Evolutionary conservation across 2,888 invertebrate species (phyloP), one percentile per base, ranked within the genome.

Genomic region (Trissoscelio sp.): DNA sequence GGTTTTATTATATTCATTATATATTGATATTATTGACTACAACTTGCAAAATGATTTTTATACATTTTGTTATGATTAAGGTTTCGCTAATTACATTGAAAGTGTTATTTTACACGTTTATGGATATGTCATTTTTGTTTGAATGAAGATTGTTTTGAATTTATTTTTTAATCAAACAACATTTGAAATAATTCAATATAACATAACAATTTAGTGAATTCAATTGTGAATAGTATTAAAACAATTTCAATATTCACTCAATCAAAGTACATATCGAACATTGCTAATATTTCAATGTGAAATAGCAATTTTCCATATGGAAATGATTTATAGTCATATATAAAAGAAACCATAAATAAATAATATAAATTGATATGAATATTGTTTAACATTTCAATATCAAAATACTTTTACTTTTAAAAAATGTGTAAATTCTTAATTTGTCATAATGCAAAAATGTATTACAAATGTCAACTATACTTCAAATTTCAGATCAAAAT

Each of bases 11-110:
- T 55, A 44, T 24, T 48, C 34, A 6, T 2, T 34, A 12, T 46
- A 72, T 53, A 20, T 72, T 12, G 44, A 20, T 62, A 46, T 51
- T 12, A 62, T 64, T 73, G 48, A 58, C 58, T 58, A 70, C 24
- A 20, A 44, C 16, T 69, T 48, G 57, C 24, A 31, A 37, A 70
- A 46, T 28, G 34, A 70, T 48, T 72, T 60, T 48, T 58, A 72
- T 48, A 72, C 51, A 60, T 28, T 51, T 60, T 39, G 12, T 24
- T 39, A 18, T 3, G 18, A 42, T 58, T 31, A 57, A 57, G 60
- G 34, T 51, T 60, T 37, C 20, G 28, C 72, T 60, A 73, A 53
- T 73, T 73, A 73, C 53, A 44, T 73, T 73, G 22, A 39, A 46
- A 62, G 53, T 6, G 16, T 51, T 73, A 72, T 51, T 73, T 60